Conservation (phyloP, 64 coral and sea anemone genomes). For the Montipora capricornis region DNA sequence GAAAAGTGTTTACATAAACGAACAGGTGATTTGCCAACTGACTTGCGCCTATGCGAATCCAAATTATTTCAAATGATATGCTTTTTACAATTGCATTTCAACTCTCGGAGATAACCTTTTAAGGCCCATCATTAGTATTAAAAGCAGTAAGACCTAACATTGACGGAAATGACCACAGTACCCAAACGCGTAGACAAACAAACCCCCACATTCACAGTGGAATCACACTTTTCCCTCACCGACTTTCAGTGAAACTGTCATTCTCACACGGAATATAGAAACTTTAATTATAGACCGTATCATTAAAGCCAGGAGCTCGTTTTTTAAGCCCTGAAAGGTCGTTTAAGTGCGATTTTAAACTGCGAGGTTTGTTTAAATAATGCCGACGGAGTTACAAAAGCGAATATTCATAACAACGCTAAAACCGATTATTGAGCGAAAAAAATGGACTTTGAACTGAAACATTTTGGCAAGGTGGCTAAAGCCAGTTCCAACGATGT, state of each 20-base stretch:
- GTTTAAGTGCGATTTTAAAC: background rate
- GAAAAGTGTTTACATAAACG: background rate
- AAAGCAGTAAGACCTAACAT: background rate
- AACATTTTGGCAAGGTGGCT: too few relatives aligned
- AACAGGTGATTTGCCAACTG: background rate
- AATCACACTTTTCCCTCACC: too few relatives aligned
- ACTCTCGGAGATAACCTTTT: background rate
- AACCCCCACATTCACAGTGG: too few relatives aligned
- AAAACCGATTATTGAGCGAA: too few relatives aligned
- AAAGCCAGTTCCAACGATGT: too few relatives aligned
- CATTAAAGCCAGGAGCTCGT: background rate
- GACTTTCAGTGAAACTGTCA: too few relatives aligned
- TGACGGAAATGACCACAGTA: too few relatives aligned
- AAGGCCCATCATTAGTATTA: background rate
- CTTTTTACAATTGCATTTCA: background rate
- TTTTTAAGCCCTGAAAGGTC: background rate
- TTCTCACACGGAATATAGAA: background rate
- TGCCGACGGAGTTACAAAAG: background rate
- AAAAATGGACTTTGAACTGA: too few relatives aligned
- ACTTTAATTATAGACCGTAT: background rate
- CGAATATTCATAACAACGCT: too few relatives aligned
- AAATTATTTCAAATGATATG: conserved; percentile 17
- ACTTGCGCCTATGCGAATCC: background rate
- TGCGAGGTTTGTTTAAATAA: background rate
- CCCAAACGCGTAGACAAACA: too few relatives aligned